phyloP scores from a whole-genome alignment of 2,113 vertebrate genomes.

The Spizaetus ornatus region DNA sequence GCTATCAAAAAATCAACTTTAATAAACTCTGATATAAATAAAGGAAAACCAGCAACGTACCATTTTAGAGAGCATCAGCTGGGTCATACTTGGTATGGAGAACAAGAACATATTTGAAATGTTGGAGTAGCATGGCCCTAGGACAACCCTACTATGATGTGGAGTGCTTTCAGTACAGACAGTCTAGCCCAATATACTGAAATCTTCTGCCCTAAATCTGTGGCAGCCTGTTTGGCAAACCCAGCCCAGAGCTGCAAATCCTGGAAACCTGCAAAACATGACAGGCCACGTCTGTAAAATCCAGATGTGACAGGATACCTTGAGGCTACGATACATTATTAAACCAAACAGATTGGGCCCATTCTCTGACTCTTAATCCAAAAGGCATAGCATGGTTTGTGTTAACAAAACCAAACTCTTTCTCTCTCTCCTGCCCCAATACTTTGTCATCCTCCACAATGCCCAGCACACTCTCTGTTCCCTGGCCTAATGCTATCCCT shows the following conservation, averaged over 20 bases:
- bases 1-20: not conserved
- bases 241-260: not conserved
- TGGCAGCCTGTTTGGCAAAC: not conserved
- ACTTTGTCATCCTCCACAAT: not conserved
- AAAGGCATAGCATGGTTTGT: not conserved
- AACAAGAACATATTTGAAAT: not conserved
- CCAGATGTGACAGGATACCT: not conserved
- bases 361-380: not conserved
- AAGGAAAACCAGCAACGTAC: not conserved
- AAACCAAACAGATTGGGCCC: not conserved
- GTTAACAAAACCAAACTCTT: not conserved
- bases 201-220: not conserved
- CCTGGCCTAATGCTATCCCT: not conserved
- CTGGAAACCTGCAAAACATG: not conserved
- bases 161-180: not conserved
- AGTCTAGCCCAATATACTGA: not conserved
- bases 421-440: not conserved
- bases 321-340: not conserved
- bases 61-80: not conserved
- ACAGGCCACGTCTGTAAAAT: not conserved
- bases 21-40: not conserved
- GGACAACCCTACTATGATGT: not conserved
- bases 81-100: not conserved
- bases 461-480: not conserved
- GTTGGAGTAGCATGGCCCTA: not conserved